Evolutionary conservation across 92 coral and sea anemone genomes (phyloP).

Genomic region (Chrysogorgia sp.): DNA sequence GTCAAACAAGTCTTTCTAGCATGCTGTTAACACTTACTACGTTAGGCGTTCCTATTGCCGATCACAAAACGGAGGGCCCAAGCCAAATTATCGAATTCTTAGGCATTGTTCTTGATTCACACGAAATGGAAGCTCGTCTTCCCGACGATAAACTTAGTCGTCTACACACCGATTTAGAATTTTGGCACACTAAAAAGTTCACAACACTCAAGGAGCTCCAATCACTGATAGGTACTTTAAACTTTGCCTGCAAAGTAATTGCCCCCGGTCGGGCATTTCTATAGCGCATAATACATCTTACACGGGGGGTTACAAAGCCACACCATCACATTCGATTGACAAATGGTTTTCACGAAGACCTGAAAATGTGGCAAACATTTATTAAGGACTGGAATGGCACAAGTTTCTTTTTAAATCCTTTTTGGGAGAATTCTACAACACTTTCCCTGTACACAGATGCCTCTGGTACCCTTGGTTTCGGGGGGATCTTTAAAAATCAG

Average conservation of each 20-base stretch:
- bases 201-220: slow-evolving; percentile 57
- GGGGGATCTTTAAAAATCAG: slow-evolving; percentile 61
- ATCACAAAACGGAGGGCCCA: too few species aligned
- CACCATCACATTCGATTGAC: slow-evolving; percentile 62
- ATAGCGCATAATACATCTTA: slow-evolving; percentile 58
- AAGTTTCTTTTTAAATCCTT: slow-evolving; percentile 41
- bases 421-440: slow-evolving; percentile 33
- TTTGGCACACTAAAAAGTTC: slow-evolving; percentile 35
- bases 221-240: slow-evolving; percentile 56
- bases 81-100: too few species aligned
- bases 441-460: slow-evolving; percentile 48
- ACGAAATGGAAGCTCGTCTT: too few species aligned
- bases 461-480: slow-evolving; percentile 59
- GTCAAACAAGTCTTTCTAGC: too few species aligned
- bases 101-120: too few species aligned
- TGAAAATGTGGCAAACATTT: slow-evolving; percentile 57
- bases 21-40: too few species aligned
- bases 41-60: too few species aligned
- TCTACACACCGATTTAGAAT: too few species aligned
- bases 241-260: slow-evolving; percentile 67
- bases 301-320: slow-evolving; percentile 55
- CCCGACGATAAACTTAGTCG: too few species aligned
- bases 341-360: slow-evolving; percentile 50
- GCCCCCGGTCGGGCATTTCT: slow-evolving; percentile 55
- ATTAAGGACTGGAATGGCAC: slow-evolving; percentile 58